A percentile compares a stretch with the other conserved stretches of the same genome.
Conservation (phyloP, 2,113 vertebrate genomes). For the Gnathonemus longibarbis region DNA sequence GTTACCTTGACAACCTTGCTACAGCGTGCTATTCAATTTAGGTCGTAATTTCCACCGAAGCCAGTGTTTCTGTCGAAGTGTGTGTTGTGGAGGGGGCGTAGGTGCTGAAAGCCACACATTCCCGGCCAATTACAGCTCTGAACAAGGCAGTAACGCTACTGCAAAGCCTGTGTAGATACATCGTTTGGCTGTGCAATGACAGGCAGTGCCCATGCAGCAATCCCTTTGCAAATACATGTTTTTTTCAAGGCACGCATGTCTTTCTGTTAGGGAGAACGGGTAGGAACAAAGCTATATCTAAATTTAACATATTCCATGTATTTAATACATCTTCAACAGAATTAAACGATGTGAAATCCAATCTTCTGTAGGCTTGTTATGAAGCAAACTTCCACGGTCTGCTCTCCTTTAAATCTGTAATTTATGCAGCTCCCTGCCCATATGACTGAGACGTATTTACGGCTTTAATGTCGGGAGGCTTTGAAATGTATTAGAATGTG, state of each 20-base stretch:
- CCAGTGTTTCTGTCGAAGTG: not conserved
- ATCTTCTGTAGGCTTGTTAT: not conserved
- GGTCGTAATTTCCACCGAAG: not conserved
- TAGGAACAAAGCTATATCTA: not conserved
- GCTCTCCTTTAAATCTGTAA: not conserved
- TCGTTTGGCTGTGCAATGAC: not conserved
- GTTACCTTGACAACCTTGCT: constrained; percentile 19
- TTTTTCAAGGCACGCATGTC: not conserved
- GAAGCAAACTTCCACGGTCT: not conserved
- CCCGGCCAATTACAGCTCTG: not conserved
- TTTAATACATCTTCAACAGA: not conserved
- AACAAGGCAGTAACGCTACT: not conserved
- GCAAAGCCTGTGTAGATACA: not conserved
- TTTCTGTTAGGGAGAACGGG: not conserved
- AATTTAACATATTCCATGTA: not conserved
- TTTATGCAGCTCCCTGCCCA: not conserved
- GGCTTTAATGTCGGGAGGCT: not conserved
- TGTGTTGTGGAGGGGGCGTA: not conserved
- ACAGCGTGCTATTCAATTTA: constrained; percentile 8
- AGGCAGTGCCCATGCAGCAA: not conserved
- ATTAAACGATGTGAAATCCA: not conserved
- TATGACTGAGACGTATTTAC: not conserved
- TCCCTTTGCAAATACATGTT: not conserved
- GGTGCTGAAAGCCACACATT: not conserved
- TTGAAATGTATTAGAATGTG: not conserved